phyloP scores from a whole-genome alignment of 2,888 invertebrate species.

The Meghimatium bilineatum region DNA sequence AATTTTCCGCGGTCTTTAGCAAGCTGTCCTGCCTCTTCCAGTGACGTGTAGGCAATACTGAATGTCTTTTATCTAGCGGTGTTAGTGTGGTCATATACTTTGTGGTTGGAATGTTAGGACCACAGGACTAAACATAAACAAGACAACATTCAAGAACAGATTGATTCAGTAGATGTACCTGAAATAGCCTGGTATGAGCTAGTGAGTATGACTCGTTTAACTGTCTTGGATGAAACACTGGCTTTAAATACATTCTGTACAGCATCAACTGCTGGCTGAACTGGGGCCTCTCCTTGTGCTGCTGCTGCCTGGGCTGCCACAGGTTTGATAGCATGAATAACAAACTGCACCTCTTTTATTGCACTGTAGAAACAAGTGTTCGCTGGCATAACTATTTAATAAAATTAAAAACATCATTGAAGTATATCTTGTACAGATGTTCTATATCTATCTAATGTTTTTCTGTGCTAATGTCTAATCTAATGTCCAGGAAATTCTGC shows the following conservation, averaged over 20 bases:
- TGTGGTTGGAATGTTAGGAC: no score
- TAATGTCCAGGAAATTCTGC: no score
- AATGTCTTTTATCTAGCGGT: no score
- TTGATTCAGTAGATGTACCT: slow-evolving; percentile 16
- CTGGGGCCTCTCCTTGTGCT: slow-evolving; percentile 75
- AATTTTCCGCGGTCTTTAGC: no score
- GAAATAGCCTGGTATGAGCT: slow-evolving; percentile 77
- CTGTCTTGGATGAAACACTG: slow-evolving; percentile 76
- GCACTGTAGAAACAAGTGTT: slow-evolving; percentile 70
- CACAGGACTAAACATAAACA: neutral
- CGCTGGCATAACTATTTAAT: no score
- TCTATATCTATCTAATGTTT: no score
- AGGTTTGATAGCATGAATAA: slow-evolving; percentile 77
- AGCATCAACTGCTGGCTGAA: slow-evolving; percentile 79
- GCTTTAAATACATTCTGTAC: slow-evolving; percentile 78
- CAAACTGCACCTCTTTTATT: slow-evolving; percentile 77
- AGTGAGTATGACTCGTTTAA: slow-evolving; percentile 79
- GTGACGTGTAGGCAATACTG: no score
- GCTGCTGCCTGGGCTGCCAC: slow-evolving; percentile 25
- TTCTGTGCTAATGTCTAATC: no score
- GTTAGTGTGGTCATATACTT: no score
- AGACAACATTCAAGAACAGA: neutral
- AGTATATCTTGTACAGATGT: no score
- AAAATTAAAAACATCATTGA: no score
- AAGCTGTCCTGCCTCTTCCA: no score